Evolutionary conservation across 2,797 vertebrate genomes (phyloP), one percentile per base, ranked within the genome.

Genomic region (Euphonia xanthogaster): DNA sequence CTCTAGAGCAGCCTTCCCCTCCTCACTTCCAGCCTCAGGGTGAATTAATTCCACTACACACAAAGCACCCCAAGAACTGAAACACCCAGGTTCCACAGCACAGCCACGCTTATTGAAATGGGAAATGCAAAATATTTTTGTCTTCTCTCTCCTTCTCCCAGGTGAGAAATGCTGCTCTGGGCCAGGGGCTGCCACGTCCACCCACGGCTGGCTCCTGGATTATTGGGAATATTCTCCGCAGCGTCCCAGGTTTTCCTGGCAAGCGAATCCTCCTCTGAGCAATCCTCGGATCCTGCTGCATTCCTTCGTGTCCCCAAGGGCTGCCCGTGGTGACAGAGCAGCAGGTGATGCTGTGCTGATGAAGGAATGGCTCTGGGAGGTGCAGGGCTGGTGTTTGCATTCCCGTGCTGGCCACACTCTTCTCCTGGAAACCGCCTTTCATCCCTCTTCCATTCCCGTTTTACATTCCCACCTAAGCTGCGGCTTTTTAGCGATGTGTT

Each of bases 301-400:
- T 86, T 85, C 88, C 70, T 42, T 19, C 1, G 1, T 67, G 35
- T 57, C 89, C 68, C 87, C 57, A 7, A 30, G 81, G 6, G 77
- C 88, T 92, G 88, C 91, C 92, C 37, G 1, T 67, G 78, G 89
- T 88, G 91, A 83, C 28, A 33, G 71, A 93, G 21, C 91, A 90
- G 93, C 93, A 95, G 94, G 72, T 83, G 75, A 87, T 54, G 77
- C 88, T 63, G 93, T 40, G 5, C 25, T 5, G 54, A 3, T 19
- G 79, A 6, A 28, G 40, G 8, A 39, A 33, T 2, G 47, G 61
- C 75, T 61, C 73, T 24, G 67, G 3, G 82, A 78, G 71, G 57
- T 3, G 9, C 40, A 3, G 78, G 33, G 6, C 2, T 54, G 65
- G 14, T 22, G 15, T 40, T 27, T 25, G 47, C 76, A 21, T 90